Percentiles rank a stretch among this genome's conserved stretches.
phyloP scores from a whole-genome alignment of 1,140 invertebrate genomes.

The Drosophila prosaltans region DNA sequence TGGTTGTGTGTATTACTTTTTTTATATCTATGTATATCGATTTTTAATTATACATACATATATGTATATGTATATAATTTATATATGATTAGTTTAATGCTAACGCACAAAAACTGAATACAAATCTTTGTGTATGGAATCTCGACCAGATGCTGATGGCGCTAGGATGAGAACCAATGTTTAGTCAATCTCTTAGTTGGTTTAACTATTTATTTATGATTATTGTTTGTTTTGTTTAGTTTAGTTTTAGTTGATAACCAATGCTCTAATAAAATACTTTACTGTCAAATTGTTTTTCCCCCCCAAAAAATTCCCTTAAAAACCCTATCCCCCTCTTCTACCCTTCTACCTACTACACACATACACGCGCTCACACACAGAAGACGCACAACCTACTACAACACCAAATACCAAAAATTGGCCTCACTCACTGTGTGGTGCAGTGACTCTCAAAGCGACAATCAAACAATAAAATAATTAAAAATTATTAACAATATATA shows the following conservation, averaged over 20 bases:
- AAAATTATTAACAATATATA: constrained; percentile 29
- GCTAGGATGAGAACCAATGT: constrained; percentile 3
- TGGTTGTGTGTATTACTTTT: constrained; percentile 79
- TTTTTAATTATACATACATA: constrained; percentile 28
- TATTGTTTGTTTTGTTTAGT: constrained; percentile 6
- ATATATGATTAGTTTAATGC: constrained; percentile 53
- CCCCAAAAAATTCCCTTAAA: neutral
- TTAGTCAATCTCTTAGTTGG: constrained; percentile 9
- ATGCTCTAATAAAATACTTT: constrained; percentile 10
- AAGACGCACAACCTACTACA: constrained; percentile 73
- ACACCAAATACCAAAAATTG: constrained; percentile 61
- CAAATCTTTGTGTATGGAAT: constrained; percentile 28
- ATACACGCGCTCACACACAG: constrained; percentile 45
- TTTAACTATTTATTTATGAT: constrained; percentile 8
- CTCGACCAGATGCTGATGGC: constrained; percentile 26
- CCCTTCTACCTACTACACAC: constrained; percentile 20
- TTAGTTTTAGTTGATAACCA: constrained; percentile 1
- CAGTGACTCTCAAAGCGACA: constrained; percentile 37
- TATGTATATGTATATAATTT: constrained; percentile 28
- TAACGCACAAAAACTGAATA: constrained; percentile 11
- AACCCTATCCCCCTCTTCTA: neutral
- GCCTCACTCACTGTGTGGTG: constrained; percentile 26
- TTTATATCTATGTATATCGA: constrained; percentile 33
- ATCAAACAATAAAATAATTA: constrained; percentile 57
- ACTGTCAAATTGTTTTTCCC: constrained; percentile 9